Conservation (phyloP, 2,797 vertebrate genomes). For the Cygnus olor region DNA sequence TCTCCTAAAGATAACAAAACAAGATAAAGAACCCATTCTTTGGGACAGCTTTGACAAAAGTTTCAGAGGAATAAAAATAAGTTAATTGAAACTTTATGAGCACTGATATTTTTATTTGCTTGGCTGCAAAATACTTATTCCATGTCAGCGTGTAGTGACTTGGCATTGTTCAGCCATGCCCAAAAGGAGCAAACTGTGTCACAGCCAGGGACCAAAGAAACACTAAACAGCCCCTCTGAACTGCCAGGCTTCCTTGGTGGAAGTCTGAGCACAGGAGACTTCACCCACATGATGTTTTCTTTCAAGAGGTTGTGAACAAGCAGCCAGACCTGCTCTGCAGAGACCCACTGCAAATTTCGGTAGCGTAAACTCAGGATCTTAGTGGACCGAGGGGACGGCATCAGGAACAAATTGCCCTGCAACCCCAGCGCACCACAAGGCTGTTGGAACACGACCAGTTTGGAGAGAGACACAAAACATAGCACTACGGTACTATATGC, state of each 20-base stretch:
- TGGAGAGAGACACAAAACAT: neutral
- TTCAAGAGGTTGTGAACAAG: neutral
- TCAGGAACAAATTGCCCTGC: neutral
- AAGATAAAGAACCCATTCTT: neutral
- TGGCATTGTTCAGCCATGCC: neutral
- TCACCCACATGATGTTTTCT: neutral
- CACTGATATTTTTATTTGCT: neutral
- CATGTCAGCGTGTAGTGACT: neutral
- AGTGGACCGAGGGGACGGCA: neutral
- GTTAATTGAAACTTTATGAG: neutral
- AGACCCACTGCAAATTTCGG: neutral
- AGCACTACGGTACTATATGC: neutral
- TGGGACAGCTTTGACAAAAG: neutral
- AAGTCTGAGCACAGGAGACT: neutral
- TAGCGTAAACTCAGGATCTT: neutral
- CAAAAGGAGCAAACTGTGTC: neutral
- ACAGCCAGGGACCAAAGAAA: neutral
- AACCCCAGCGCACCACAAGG: neutral
- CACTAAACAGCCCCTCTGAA: neutral
- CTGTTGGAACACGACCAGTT: neutral
- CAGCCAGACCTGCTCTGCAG: neutral
- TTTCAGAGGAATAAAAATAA: neutral
- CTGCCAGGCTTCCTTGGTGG: neutral
- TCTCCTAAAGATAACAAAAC: constrained; percentile 26
- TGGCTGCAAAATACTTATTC: neutral